Conservation (phyloP, 92 coral and sea anemone species). For the Porites cylindrica region DNA sequence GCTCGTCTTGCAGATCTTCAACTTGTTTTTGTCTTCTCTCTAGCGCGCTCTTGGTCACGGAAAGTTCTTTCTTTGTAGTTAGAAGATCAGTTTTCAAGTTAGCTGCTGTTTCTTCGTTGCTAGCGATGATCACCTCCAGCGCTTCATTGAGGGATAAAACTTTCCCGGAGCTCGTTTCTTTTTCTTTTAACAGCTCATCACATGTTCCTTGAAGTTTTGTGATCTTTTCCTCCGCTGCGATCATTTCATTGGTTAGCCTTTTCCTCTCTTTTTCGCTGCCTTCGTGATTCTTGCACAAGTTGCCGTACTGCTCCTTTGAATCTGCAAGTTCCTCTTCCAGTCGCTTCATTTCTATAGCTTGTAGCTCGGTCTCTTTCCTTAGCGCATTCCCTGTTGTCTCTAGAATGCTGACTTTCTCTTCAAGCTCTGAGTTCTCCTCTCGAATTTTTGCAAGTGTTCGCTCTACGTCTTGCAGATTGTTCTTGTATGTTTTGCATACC, state of each 20-base stretch:
- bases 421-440: slow-evolving; percentile 73
- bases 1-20: slow-evolving; percentile 71
- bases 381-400: slow-evolving; percentile 74
- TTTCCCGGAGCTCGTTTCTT: slow-evolving; percentile 64
- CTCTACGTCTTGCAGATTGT: slow-evolving; percentile 78
- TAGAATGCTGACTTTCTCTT: slow-evolving; percentile 76
- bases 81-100: slow-evolving; percentile 76
- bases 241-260: slow-evolving; percentile 64
- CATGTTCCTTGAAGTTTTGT: slow-evolving; percentile 81
- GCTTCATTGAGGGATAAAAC: slow-evolving; percentile 80
- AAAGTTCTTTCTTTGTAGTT: slow-evolving; percentile 73
- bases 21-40: slow-evolving; percentile 80
- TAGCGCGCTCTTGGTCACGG: slow-evolving; percentile 69
- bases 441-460: slow-evolving; percentile 74
- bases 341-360: slow-evolving; percentile 75
- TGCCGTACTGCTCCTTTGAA: slow-evolving; percentile 56
- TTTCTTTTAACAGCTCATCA: slow-evolving; percentile 78
- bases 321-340: slow-evolving; percentile 72
- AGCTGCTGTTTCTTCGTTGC: slow-evolving; percentile 73
- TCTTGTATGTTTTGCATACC: slow-evolving; percentile 68
- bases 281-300: slow-evolving; percentile 57
- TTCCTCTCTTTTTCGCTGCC: slow-evolving; percentile 76
- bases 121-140: slow-evolving; percentile 65
- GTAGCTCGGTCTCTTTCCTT: slow-evolving; percentile 80
- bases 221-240: slow-evolving; percentile 76